These are phyloP conservation scores for Plecotus auritus DNA, from an alignment of 2,113 vertebrate genomes.

Conservation along the genomic window DNA sequence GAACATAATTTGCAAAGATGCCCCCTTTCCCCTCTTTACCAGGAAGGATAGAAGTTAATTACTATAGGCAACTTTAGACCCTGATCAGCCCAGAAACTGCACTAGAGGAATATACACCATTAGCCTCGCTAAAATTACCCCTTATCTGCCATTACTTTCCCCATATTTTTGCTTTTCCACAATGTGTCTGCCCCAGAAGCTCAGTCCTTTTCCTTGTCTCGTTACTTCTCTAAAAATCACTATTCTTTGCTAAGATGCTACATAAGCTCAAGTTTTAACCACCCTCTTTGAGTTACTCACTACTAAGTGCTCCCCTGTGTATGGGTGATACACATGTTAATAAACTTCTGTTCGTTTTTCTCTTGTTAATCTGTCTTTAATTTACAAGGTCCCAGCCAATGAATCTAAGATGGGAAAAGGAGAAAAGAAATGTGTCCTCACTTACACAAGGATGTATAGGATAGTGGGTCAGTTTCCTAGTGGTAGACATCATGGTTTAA, in stretches of 20 bases:
- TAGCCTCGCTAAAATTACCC: neutral
- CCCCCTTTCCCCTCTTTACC: neutral
- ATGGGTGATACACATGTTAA: neutral
- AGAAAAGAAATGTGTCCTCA: neutral
- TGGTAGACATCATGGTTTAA: neutral
- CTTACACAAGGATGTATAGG: neutral
- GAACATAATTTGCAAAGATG: neutral
- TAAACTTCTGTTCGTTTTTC: neutral
- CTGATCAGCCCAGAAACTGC: neutral
- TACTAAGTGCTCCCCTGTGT: neutral
- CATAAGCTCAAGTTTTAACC: neutral
- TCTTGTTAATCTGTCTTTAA: neutral
- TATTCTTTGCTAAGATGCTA: neutral
- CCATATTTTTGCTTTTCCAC: neutral
- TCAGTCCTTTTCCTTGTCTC: neutral
- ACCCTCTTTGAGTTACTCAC: neutral
- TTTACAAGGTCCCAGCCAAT: neutral
- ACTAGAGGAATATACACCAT: neutral
- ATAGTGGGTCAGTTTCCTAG: neutral
- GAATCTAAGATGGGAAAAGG: neutral
- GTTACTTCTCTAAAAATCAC: neutral
- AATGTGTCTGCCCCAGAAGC: neutral
- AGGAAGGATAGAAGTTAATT: neutral
- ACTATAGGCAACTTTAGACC: neutral
- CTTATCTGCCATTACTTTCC: neutral